Percentiles rank a stretch among this genome's conserved stretches.
Evolutionary conservation across 1,140 invertebrate genomes (phyloP).

Genomic region (Thrips palmi): DNA sequence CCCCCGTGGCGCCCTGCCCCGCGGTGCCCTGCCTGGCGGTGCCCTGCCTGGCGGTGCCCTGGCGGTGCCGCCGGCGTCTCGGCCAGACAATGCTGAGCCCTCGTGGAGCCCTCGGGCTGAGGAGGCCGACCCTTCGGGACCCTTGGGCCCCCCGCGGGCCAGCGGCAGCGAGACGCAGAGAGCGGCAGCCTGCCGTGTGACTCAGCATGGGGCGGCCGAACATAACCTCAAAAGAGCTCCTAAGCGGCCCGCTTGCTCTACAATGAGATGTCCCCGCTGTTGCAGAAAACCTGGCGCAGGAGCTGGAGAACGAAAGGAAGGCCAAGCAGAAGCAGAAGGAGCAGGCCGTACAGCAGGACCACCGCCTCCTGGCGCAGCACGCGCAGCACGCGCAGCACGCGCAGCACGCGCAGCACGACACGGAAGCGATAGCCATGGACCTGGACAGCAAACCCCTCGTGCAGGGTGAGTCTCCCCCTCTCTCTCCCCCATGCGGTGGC

Average conservation of each 20-base stretch:
- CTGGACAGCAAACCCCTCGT: too few relatives aligned
- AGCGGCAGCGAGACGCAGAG: not conserved
- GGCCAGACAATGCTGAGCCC: too few relatives aligned
- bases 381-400: too few relatives aligned
- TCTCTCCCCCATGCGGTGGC: too few relatives aligned
- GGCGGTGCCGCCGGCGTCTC: not conserved
- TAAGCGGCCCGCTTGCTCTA: conserved; percentile 3
- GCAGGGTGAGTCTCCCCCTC: too few relatives aligned
- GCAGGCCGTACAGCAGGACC: too few relatives aligned
- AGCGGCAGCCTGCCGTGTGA: not conserved
- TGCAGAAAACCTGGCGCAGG: conserved; percentile 65
- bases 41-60: too few relatives aligned
- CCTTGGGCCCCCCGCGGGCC: not conserved
- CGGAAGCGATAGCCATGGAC: too few relatives aligned
- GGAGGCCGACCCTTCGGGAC: conserved; percentile 4
- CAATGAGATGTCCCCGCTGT: conserved; percentile 18
- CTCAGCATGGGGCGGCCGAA: conserved; percentile 1
- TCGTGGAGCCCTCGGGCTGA: conserved; percentile 3
- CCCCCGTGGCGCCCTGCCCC: too few relatives aligned
- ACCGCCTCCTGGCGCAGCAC: too few relatives aligned
- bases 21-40: too few relatives aligned
- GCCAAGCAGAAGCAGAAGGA: conserved; percentile 54
- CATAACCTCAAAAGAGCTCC: not conserved
- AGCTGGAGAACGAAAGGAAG: conserved; percentile 69
- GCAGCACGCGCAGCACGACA: too few relatives aligned